Percentiles rank a stretch among this genome's conserved stretches.
Evolutionary conservation across 2,797 vertebrate species (phyloP).

Genomic region (Myotis vivesi): DNA sequence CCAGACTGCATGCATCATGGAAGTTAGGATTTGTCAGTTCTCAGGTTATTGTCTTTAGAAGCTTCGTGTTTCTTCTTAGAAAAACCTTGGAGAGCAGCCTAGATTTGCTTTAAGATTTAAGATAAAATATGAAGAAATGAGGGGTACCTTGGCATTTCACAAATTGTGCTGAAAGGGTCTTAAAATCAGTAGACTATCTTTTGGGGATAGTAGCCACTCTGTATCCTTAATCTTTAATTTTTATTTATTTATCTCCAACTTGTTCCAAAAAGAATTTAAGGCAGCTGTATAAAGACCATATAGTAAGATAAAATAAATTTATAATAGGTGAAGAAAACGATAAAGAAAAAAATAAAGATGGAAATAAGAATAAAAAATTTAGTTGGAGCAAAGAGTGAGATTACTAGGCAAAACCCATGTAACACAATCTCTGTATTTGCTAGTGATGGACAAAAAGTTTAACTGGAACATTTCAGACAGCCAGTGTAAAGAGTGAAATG

Average conservation of each 20-base stretch:
- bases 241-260: not conserved
- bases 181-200: not conserved
- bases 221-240: not conserved
- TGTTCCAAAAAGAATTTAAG: conserved; percentile 15
- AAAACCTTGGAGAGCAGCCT: conserved; percentile 2
- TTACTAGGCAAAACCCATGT: not conserved
- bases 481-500: not conserved
- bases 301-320: conserved; percentile 41
- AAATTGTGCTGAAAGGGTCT: not conserved
- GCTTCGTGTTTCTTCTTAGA: not conserved
- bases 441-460: not conserved
- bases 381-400: not conserved
- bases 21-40: not conserved
- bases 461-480: not conserved
- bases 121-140: conserved; percentile 23
- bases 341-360: not conserved
- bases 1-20: not conserved
- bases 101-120: conserved; percentile 16
- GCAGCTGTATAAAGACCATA: not conserved
- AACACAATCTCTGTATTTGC: not conserved
- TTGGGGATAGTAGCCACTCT: not conserved
- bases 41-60: conserved; percentile 14
- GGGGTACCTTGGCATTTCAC: not conserved
- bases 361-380: conserved; percentile 4
- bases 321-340: conserved; percentile 16